These are phyloP conservation scores for Liodrosophila aerea DNA, from an alignment of 2,888 invertebrate genomes.

Conservation along the genomic window DNA sequence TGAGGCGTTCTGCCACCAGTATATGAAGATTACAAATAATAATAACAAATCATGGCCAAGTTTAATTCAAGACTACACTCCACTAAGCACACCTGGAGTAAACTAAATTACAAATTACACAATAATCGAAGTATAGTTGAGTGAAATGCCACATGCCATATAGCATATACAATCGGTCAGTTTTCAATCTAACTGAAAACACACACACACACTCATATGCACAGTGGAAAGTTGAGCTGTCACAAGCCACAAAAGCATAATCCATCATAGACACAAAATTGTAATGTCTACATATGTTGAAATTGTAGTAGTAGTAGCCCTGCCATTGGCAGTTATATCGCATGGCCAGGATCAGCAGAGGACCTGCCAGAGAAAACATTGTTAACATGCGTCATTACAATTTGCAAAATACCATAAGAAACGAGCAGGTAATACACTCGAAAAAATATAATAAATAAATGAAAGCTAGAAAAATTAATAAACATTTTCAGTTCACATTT, in stretches of 20 bases:
- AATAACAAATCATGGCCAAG: constrained; percentile 11
- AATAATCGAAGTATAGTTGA: constrained; percentile 55
- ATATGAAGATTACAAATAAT: constrained; percentile 15
- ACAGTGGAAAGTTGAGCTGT: constrained; percentile 45
- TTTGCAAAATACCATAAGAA: constrained; percentile 66
- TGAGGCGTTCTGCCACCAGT: too few relatives aligned
- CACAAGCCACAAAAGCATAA: constrained; percentile 64
- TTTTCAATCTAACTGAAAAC: too few relatives aligned
- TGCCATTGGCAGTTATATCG: constrained; percentile 13
- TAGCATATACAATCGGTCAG: too few relatives aligned
- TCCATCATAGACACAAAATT: constrained; percentile 66
- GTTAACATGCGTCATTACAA: constrained; percentile 80
- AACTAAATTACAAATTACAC: constrained; percentile 51
- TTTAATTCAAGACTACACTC: constrained; percentile 7
- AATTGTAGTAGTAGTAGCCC: constrained; percentile 22
- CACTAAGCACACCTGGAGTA: constrained; percentile 21
- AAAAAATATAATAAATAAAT: neutral
- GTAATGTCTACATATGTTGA: constrained; percentile 48
- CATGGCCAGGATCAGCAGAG: constrained; percentile 7
- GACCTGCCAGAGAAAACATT: constrained; percentile 57
- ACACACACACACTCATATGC: neutral
- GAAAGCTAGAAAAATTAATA: too few relatives aligned
- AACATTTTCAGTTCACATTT: too few relatives aligned
- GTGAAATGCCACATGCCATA: constrained; percentile 21
- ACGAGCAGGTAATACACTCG: constrained; percentile 19